Evolutionary conservation across 2,797 vertebrate species (phyloP).

Genomic region (Eulemur albifrons): DNA sequence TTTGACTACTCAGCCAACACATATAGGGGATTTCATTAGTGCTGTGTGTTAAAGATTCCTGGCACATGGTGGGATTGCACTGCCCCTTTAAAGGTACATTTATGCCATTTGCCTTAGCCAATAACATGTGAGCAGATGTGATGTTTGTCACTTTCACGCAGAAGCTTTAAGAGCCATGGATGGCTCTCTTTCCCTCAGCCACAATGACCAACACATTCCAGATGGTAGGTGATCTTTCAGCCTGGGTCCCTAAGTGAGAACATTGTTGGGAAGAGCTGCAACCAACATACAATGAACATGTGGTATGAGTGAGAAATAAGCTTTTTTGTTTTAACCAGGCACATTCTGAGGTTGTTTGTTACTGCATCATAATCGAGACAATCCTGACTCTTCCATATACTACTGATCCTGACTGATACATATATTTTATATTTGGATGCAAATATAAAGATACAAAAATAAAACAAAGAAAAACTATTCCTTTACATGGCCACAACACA

Average conservation of each 20-base stretch:
- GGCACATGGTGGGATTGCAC: background rate
- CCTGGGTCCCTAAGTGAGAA: background rate
- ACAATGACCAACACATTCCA: background rate
- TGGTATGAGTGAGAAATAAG: background rate
- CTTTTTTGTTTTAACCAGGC: background rate
- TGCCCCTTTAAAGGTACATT: background rate
- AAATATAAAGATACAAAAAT: background rate
- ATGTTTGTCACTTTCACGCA: background rate
- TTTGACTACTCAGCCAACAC: background rate
- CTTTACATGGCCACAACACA: background rate
- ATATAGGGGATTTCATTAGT: background rate
- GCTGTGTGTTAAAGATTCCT: background rate
- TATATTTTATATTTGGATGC: background rate
- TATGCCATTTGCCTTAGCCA: background rate
- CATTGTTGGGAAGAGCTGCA: background rate
- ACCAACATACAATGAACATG: background rate
- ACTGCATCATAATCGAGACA: background rate
- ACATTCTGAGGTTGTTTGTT: background rate
- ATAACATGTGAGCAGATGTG: background rate
- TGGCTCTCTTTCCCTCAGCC: background rate
- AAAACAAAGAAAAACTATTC: background rate
- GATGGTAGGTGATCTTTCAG: background rate
- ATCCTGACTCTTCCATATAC: background rate
- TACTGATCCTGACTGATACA: background rate
- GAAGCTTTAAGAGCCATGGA: background rate